Evolutionary conservation across 2,888 invertebrate species (phyloP).

Genomic region (Microdon myrmicae): DNA sequence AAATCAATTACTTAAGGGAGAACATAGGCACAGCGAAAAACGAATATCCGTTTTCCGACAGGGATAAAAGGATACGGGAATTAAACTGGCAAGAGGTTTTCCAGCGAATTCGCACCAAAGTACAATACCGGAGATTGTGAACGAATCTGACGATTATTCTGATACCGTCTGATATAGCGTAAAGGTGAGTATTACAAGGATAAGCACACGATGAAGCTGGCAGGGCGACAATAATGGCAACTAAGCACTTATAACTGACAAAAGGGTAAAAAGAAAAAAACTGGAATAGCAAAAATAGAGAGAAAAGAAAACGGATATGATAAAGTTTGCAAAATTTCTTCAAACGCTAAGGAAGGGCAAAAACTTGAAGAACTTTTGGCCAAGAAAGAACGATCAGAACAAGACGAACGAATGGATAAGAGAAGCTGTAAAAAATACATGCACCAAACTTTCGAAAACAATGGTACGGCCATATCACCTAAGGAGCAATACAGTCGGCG

Average conservation of each 20-base stretch:
- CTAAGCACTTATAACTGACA: constrained; percentile 8
- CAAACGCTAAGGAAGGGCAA: constrained; percentile 12
- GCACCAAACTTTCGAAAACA: constrained; percentile 31
- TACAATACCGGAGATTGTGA: constrained; percentile 21
- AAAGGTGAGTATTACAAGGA: constrained; percentile 40
- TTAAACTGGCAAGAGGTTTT: constrained; percentile 29
- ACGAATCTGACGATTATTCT: too few species aligned
- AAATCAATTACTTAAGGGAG: constrained; percentile 45
- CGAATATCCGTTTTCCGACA: constrained; percentile 2
- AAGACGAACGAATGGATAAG: neutral
- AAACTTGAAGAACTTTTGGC: constrained; percentile 28
- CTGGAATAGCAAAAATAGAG: too few species aligned
- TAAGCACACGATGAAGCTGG: constrained; percentile 41
- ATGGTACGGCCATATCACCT: constrained; percentile 29
- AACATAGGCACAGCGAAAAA: neutral
- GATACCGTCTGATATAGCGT: constrained; percentile 35
- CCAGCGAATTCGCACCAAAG: constrained; percentile 27
- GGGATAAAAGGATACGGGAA: constrained; percentile 36
- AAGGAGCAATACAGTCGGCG: constrained; percentile 10
- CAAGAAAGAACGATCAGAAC: constrained; percentile 7
- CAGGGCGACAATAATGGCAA: constrained; percentile 41
- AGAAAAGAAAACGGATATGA: constrained; percentile 34
- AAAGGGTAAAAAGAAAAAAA: constrained; percentile 2
- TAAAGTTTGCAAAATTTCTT: constrained; percentile 44
- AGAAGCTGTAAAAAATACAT: constrained; percentile 23